phyloP scores from a whole-genome alignment of 2,797 vertebrate species.

The Rousettus madagascariensis region DNA sequence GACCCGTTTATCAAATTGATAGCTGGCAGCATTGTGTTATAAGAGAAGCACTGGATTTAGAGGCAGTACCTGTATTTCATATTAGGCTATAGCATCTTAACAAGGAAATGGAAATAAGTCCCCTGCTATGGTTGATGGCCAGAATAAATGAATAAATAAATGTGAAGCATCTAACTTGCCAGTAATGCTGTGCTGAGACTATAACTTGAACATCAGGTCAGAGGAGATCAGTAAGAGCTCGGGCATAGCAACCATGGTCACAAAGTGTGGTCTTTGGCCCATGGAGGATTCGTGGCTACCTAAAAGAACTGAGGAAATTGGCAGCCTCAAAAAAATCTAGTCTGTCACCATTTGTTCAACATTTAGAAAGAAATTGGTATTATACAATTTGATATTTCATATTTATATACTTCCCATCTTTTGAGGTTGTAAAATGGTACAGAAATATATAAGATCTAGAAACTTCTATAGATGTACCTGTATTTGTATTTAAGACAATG shows the following conservation, averaged over 20 bases:
- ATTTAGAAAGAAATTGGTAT: constrained; percentile 14
- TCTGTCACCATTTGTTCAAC: background rate
- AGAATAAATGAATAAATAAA: background rate
- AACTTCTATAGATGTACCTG: background rate
- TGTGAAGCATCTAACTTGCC: background rate
- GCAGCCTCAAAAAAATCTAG: background rate
- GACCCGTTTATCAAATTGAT: background rate
- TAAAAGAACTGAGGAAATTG: background rate
- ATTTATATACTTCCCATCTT: background rate
- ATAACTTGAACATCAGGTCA: background rate
- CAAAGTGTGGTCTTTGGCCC: background rate
- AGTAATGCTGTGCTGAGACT: background rate
- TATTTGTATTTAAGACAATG: background rate
- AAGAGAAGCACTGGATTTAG: background rate
- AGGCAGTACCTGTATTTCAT: background rate
- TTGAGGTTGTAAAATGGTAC: background rate
- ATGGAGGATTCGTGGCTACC: background rate
- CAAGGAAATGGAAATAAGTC: background rate
- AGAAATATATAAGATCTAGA: background rate
- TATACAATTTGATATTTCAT: constrained; percentile 10
- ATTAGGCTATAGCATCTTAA: background rate
- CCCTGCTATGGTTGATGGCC: background rate
- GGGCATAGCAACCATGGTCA: background rate
- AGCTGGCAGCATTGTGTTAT: background rate
- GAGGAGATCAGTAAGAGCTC: background rate